Conservation (phyloP, 2,797 vertebrate genomes). For the Darevskia nairensis region DNA sequence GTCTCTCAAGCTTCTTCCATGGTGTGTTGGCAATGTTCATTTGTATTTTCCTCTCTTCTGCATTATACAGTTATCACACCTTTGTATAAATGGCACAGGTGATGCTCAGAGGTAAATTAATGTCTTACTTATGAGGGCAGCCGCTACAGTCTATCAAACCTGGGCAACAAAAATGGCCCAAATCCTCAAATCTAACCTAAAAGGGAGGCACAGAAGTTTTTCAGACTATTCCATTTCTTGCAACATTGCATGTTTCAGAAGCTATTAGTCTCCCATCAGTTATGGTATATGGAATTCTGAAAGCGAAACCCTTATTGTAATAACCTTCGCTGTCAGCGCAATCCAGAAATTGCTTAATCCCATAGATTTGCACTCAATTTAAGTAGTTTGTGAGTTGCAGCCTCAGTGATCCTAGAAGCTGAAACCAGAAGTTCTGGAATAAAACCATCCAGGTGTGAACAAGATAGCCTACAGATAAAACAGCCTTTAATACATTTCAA, state of each 20-base stretch:
- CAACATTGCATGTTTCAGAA: background rate
- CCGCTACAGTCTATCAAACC: no score
- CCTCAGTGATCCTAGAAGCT: background rate
- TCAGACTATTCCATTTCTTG: background rate
- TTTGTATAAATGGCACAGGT: background rate
- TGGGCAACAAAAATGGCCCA: background rate
- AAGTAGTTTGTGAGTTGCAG: conserved; percentile 14
- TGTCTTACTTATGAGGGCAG: background rate
- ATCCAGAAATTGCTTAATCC: conserved; percentile 7
- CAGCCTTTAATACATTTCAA: conserved; percentile 19
- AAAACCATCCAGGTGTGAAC: conserved; percentile 13
- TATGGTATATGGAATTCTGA: background rate
- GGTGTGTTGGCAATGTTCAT: background rate
- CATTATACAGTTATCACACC: background rate
- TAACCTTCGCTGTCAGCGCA: background rate
- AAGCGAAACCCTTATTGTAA: background rate
- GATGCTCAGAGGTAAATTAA: background rate
- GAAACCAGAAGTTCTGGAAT: conserved; percentile 19
- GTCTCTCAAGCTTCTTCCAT: no score
- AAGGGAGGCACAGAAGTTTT: background rate
- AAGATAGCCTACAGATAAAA: background rate
- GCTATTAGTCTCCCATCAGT: background rate
- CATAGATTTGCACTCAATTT: conserved; percentile 13
- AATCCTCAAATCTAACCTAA: background rate
- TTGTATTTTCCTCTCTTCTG: background rate